Evolutionary conservation across 2,113 vertebrate genomes (phyloP), one percentile per base, ranked within the genome.

Genomic region (Tyrannus savana): DNA sequence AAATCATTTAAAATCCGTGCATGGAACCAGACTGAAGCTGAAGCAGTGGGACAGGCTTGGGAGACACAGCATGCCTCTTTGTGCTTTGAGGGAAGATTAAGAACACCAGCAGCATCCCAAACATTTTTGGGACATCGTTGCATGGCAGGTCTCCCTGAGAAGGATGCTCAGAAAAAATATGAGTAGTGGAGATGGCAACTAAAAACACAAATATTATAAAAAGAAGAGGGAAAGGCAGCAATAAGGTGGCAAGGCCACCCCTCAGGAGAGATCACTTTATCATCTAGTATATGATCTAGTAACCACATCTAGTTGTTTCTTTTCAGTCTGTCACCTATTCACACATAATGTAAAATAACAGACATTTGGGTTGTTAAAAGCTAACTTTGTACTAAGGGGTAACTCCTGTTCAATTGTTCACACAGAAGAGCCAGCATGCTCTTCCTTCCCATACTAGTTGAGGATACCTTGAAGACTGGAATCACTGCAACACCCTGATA

Each of bases 1-100:
- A 78, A 93, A 94, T 80, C 2, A 46, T 82, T 95, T 92, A 56
- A 79, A 94, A 25, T 46, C 60, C 86, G 41, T 76, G 75, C 94
- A 89, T 72, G 41, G 63, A 92, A 89, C 69, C 24, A 90, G 94
- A 83, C 59, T 76, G 75, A 19, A 64, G 17, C 63, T 88, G 69
- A 87, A 71, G 37, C 22, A 83, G 44, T 55, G 25, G 60, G 23
- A 42, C n/a, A 37, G 41, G 37, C 56, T 55, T 86, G 49, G 35
- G 47, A 53, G 41, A 75, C 35, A 62, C 16, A 47, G 47, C 41
- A 50, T 60, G 50, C 31, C 28, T 82, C 33, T 39, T 5, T 47
- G 41, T 31, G 9, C 28, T 82, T 66, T 81, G 64, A 66, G 23
- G 68, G 21, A 75, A 67, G 41, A 27, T 15, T 15, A 87, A 58